Conservation (phyloP, 2,797 vertebrate species). For the Sebastes elongatus region DNA sequence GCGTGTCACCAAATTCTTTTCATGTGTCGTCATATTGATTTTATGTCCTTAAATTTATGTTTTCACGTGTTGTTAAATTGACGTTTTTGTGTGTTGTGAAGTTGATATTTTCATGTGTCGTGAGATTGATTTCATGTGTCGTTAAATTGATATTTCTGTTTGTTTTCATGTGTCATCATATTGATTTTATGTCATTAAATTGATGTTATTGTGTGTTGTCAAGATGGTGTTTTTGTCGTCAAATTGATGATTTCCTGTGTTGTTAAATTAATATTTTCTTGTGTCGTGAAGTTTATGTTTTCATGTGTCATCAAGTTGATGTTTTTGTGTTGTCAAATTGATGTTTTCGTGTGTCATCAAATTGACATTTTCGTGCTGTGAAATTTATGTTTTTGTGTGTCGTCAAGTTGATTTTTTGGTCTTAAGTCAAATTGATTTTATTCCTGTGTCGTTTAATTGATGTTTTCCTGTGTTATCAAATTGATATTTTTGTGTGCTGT, state of each 20-base stretch:
- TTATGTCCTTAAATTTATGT: too few species aligned
- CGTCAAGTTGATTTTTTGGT: neutral
- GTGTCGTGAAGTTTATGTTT: neutral
- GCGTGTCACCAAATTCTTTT: neutral
- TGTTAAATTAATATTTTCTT: neutral
- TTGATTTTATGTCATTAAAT: neutral
- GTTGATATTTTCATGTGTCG: neutral
- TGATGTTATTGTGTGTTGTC: neutral
- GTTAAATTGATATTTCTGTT: neutral
- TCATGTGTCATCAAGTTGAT: neutral
- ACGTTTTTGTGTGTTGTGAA: too few species aligned
- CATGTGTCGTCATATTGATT: too few species aligned
- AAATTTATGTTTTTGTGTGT: neutral
- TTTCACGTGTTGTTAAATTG: too few species aligned
- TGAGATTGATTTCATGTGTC: neutral
- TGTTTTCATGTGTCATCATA: neutral
- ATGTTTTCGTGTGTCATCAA: too few species aligned
- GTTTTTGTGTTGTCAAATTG: too few species aligned
- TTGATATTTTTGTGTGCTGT: neutral
- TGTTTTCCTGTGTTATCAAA: neutral
- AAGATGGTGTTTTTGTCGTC: neutral
- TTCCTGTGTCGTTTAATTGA: neutral
- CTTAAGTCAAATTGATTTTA: neutral
- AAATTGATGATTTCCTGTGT: too few species aligned
- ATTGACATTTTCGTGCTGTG: neutral